Conservation (phyloP, 92 coral and sea anemone species). For the Muricea muricata region DNA sequence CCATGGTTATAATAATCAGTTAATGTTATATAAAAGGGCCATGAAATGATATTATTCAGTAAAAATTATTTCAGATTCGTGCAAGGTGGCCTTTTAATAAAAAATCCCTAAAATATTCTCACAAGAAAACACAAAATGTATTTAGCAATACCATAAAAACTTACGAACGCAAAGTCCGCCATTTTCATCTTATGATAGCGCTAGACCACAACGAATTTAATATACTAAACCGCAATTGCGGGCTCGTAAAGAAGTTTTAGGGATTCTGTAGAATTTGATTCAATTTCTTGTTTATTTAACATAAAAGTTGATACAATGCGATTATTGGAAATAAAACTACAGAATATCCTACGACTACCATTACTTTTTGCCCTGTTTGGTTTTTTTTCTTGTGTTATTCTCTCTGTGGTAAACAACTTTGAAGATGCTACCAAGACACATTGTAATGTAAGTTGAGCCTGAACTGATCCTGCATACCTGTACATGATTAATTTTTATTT, state of each 20-base stretch:
- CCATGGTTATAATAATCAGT: too few species aligned
- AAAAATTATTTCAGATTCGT: too few species aligned
- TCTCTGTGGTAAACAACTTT: slow-evolving; percentile 75
- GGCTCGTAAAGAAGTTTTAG: background rate
- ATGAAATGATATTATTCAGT: too few species aligned
- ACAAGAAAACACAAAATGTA: background rate
- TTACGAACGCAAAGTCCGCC: slow-evolving; percentile 35
- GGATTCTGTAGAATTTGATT: background rate
- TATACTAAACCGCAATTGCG: background rate
- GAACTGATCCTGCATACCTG: background rate
- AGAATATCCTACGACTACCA: slow-evolving; percentile 9
- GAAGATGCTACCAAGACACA: slow-evolving; percentile 80
- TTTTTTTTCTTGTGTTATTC: slow-evolving; percentile 66
- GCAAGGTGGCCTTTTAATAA: too few species aligned
- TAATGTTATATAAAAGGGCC: too few species aligned
- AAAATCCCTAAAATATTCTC: too few species aligned
- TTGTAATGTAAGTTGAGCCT: slow-evolving; percentile 72
- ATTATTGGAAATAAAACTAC: slow-evolving; percentile 30
- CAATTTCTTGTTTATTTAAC: background rate
- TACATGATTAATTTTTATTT: too few species aligned
- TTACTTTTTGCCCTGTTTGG: slow-evolving; percentile 69
- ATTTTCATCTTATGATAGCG: slow-evolving; percentile 15
- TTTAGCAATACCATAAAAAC: background rate
- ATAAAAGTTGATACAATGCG: slow-evolving; percentile 4
- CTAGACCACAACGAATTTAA: slow-evolving; percentile 12